Base-by-base conservation (phyloP, 2,888 invertebrate species). In the Cantharis rustica region DNA sequence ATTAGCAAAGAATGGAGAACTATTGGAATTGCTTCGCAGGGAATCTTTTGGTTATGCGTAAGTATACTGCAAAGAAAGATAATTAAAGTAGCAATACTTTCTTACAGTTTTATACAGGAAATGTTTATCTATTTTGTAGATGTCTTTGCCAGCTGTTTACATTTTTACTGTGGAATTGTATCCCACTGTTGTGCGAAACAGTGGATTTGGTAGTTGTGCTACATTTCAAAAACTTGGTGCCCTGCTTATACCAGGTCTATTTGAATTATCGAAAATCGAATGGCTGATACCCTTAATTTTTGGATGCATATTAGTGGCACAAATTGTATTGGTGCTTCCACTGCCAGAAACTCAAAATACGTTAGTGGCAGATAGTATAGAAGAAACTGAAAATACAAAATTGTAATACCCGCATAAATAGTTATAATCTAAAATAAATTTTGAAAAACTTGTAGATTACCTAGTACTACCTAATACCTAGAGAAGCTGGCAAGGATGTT, bases 131-230 rank as follows among this genome's bases (percentile, higher is more conserved):
- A 23, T 23, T 3, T 93, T 95, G 87, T 94, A 95, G 17, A 92
- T 96, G 64, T 92, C 94, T 0, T 97, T 97, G 85, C 94, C 96
- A 1, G 94, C 95, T 2, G 94, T 94, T 5, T 97, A 97, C 86
- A 90, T 97, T 16, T 97, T 95, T 86, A 94, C 95, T 0, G 95
- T 96, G 0, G 97, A 97, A 88, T 87, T 96, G 13, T 97, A 96
- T 86, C 97, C 97, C 0, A 97, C 97, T 0, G 94, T 96, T 1
- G 93, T 96, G 0, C 90, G 97, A 23, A 96, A 96, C 84, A 93
- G 95, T 62, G 96, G 96, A 0, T 93, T 97, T 75, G 97, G 97
- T 0, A 89, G 94, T 5, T 93, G 95, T 31, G 96, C 96, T 0
- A 95, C 95, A 89, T 92, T 94, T 76, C 96, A 96, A 15, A 68